phyloP scores from a whole-genome alignment of 1,140 invertebrate species.

The Choristoneura fumiferana region DNA sequence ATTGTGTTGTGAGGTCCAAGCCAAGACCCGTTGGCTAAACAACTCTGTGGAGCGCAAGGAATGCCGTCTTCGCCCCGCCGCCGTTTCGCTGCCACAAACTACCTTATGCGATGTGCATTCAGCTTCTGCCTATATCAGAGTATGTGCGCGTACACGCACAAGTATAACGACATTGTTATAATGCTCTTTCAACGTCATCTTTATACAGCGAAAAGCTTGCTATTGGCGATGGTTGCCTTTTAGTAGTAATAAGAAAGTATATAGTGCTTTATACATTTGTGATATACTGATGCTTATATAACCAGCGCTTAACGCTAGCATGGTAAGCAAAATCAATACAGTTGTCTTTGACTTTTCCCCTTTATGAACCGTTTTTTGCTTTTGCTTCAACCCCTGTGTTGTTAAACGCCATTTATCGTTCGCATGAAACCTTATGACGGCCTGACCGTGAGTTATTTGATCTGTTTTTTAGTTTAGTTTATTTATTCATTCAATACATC shows the following conservation, averaged over 20 bases:
- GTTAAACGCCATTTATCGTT: constrained; percentile 19
- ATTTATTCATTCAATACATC: too few relatives aligned
- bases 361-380: constrained; percentile 21
- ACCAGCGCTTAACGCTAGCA: too few relatives aligned
- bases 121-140: background rate
- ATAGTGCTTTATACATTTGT: too few relatives aligned
- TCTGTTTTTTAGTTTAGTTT: too few relatives aligned
- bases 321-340: too few relatives aligned
- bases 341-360: constrained; percentile 18
- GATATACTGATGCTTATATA: too few relatives aligned
- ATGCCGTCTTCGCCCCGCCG: constrained; percentile 58
- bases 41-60: constrained; percentile 50
- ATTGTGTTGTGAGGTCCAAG: constrained; percentile 57
- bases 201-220: too few relatives aligned
- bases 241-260: too few relatives aligned
- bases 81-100: constrained; percentile 26
- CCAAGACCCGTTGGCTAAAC: constrained; percentile 55
- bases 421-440: constrained; percentile 9
- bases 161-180: too few relatives aligned
- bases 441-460: constrained; percentile 15
- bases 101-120: background rate
- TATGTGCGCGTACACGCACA: background rate
- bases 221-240: too few relatives aligned
- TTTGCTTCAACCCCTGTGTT: constrained; percentile 20
- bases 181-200: too few relatives aligned